Conservation (phyloP, 2,888 invertebrate genomes). For the Dendrolimus houi region DNA sequence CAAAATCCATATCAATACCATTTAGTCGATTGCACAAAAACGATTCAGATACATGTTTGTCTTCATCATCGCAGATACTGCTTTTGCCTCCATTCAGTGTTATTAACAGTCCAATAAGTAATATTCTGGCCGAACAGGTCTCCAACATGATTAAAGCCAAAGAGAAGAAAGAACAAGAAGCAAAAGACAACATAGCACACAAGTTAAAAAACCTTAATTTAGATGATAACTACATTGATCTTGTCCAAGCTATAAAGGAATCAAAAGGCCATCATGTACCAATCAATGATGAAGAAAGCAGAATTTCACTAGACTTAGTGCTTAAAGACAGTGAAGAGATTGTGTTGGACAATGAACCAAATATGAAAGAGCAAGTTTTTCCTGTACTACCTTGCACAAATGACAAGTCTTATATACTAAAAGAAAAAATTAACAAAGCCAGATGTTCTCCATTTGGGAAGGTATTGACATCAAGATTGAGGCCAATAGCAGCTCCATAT, state of each 20-base stretch:
- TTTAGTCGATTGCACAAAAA: constrained; percentile 12
- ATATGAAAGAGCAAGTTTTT: constrained; percentile 4
- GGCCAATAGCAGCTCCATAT: constrained; percentile 47
- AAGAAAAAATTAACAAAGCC: constrained; percentile 27
- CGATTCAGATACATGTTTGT: constrained; percentile 32
- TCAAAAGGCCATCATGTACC: constrained; percentile 14
- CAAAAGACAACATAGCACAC: constrained; percentile 30
- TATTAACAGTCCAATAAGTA: constrained; percentile 35
- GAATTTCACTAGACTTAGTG: constrained; percentile 42
- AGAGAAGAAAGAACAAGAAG: constrained; percentile 39
- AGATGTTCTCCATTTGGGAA: constrained; percentile 54
- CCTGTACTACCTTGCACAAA: constrained; percentile 32
- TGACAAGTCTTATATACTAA: constrained; percentile 51
- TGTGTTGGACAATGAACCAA: constrained; percentile 7
- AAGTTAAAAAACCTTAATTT: constrained; percentile 29
- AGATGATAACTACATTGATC: constrained; percentile 42
- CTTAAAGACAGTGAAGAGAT: constrained; percentile 30
- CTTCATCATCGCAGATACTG: constrained; percentile 30
- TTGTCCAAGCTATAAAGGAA: constrained; percentile 43
- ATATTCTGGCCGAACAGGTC: constrained; percentile 46
- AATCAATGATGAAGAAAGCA: constrained; percentile 12
- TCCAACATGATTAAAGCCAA: constrained; percentile 58
- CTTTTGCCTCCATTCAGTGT: constrained; percentile 35
- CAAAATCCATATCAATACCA: constrained; percentile 14
- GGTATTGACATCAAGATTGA: constrained; percentile 39